phyloP scores from a whole-genome alignment of 1,140 invertebrate genomes.

The Paralvinella palmiformis region DNA sequence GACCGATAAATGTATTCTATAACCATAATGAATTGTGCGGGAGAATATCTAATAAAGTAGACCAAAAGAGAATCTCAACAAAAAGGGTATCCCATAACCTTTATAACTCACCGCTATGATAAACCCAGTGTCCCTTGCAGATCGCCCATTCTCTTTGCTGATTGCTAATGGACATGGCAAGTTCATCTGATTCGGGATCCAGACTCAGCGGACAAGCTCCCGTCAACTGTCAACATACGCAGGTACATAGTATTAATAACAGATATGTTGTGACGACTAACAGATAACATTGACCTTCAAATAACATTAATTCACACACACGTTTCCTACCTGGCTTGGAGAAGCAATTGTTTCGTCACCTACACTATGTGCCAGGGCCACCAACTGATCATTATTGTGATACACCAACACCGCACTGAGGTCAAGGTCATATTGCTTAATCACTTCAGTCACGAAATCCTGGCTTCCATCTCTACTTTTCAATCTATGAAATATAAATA shows the following conservation, averaged over 20 bases:
- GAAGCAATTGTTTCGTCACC: constrained; percentile 8
- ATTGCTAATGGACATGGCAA: constrained; percentile 17
- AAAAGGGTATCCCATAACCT: background rate
- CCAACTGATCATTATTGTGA: constrained; percentile 19
- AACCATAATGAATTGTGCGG: background rate
- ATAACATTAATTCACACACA: background rate
- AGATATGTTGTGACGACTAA: background rate
- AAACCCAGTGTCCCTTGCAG: constrained; percentile 10
- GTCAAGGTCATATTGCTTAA: constrained; percentile 6
- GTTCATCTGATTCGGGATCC: constrained; percentile 12
- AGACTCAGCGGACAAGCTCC: constrained; percentile 10
- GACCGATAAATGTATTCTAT: background rate
- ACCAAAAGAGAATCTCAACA: background rate
- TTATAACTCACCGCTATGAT: background rate
- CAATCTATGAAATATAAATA: constrained; percentile 11
- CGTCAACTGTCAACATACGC: background rate
- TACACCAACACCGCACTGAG: constrained; percentile 15
- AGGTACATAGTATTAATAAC: background rate
- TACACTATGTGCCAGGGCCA: constrained; percentile 16
- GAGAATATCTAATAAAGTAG: background rate
- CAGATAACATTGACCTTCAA: background rate
- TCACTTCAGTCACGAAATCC: constrained; percentile 16
- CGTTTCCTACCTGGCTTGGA: constrained; percentile 9
- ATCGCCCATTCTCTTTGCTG: constrained; percentile 13
- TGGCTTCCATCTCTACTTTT: constrained; percentile 8